phyloP scores from a whole-genome alignment of 2,797 vertebrate species.

The Choloepus didactylus region DNA sequence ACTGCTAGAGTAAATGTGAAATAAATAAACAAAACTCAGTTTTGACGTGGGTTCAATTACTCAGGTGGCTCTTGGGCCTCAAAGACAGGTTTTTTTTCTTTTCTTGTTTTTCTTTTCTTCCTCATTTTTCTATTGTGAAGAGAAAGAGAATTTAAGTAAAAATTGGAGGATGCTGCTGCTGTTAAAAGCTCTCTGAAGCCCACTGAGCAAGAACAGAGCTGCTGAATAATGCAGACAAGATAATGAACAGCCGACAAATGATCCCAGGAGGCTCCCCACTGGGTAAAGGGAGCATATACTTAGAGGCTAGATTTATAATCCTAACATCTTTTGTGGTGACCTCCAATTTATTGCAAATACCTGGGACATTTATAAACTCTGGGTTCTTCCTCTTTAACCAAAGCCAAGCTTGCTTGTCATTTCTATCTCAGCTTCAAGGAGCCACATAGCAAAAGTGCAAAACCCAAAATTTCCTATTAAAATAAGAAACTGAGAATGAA shows the following conservation, averaged over 20 bases:
- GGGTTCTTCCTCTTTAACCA: conserved; percentile 70
- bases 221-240: conserved; percentile 91
- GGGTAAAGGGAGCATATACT: conserved; percentile 88
- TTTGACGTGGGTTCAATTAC: conserved; percentile 70
- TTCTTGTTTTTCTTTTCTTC: background rate
- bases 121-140: conserved; percentile 70
- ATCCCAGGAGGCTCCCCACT: conserved; percentile 87
- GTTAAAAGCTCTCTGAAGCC: conserved; percentile 91
- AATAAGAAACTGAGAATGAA: conserved; percentile 61
- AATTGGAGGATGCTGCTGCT: conserved; percentile 86
- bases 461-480: conserved; percentile 15
- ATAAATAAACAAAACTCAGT: conserved; percentile 67
- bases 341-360: conserved; percentile 91
- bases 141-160: conserved; percentile 88
- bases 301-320: conserved; percentile 92
- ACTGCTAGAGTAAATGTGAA: background rate
- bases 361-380: conserved; percentile 89
- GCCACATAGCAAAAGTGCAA: background rate
- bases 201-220: conserved; percentile 88
- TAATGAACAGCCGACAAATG: conserved; percentile 91
- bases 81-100: conserved; percentile 68
- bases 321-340: conserved; percentile 90
- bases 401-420: conserved; percentile 53
- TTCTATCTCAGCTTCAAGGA: conserved; percentile 52
- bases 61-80: conserved; percentile 66